Conservation (phyloP, 1,140 invertebrate species). For the Musca domestica region DNA sequence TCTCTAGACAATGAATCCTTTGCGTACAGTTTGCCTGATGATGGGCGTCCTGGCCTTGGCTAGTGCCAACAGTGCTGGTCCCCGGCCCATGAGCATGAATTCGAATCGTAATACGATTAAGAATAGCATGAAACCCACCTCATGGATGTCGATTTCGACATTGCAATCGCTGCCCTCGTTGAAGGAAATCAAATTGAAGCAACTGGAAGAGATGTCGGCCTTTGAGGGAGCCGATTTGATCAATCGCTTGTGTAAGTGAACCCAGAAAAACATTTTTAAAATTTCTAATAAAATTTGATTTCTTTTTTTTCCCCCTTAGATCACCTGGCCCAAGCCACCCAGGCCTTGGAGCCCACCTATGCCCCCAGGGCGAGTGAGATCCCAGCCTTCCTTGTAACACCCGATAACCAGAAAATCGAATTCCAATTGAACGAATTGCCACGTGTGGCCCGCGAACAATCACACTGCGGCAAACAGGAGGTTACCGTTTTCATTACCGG, state of each 20-base stretch:
- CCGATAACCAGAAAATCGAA: constrained; percentile 39
- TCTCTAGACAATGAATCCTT: constrained; percentile 35
- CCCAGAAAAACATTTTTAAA: neutral
- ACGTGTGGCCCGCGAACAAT: constrained; percentile 31
- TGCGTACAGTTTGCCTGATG: constrained; percentile 40
- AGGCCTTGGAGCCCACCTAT: constrained; percentile 41
- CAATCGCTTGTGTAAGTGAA: constrained; percentile 26
- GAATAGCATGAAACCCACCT: constrained; percentile 29
- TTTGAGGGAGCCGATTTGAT: constrained; percentile 20
- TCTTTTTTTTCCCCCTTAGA: constrained; percentile 33
- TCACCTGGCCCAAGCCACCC: constrained; percentile 41
- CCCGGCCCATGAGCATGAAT: neutral
- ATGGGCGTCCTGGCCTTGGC: constrained; percentile 34
- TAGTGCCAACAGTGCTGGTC: neutral
- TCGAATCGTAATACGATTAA: constrained; percentile 20
- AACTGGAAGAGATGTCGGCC: constrained; percentile 13
- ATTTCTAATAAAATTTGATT: neutral
- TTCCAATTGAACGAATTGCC: constrained; percentile 46
- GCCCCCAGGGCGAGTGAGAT: constrained; percentile 47
- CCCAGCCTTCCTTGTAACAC: constrained; percentile 42
- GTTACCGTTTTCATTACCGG: constrained; percentile 48
- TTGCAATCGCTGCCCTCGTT: constrained; percentile 32
- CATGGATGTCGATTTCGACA: constrained; percentile 23
- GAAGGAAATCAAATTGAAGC: constrained; percentile 27
- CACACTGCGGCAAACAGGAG: constrained; percentile 43